Evolutionary conservation across 1,140 invertebrate species (phyloP).

Genomic region (Hestina assimilis): DNA sequence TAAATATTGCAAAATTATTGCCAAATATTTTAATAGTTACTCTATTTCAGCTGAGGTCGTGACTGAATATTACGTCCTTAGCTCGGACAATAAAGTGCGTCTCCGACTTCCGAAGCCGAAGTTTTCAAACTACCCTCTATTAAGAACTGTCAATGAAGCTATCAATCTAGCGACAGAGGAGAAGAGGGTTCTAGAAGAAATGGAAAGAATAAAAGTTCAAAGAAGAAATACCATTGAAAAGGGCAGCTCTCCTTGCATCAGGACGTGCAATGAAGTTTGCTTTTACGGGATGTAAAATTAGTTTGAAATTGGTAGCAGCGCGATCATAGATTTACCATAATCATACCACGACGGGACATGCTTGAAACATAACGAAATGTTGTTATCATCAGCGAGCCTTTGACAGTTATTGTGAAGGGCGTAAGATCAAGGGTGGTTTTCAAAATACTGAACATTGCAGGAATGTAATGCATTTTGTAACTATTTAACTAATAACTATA

Average conservation of each 20-base stretch:
- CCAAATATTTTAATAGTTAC: neutral
- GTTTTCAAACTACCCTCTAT: constrained; percentile 14
- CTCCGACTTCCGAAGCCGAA: constrained; percentile 6
- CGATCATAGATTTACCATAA: neutral
- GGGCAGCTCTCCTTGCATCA: constrained; percentile 5
- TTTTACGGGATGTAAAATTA: constrained; percentile 5
- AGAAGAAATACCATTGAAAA: constrained; percentile 5
- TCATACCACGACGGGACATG: too few relatives aligned
- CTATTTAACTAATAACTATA: too few relatives aligned
- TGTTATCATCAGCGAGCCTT: too few relatives aligned
- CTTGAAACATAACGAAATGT: too few relatives aligned
- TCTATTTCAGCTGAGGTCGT: constrained; percentile 1
- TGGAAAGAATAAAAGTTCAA: neutral
- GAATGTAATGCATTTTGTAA: too few relatives aligned
- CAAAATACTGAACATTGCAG: too few relatives aligned
- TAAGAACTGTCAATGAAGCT: constrained; percentile 13
- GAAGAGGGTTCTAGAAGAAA: constrained; percentile 8
- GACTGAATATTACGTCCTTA: constrained; percentile 5
- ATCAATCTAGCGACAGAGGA: constrained; percentile 10
- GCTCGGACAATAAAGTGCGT: neutral
- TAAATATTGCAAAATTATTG: too few relatives aligned
- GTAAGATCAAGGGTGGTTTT: too few relatives aligned
- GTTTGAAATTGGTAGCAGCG: neutral
- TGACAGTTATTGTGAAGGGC: too few relatives aligned
- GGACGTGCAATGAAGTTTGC: constrained; percentile 15